These are phyloP conservation scores for Laterallus jamaicensis DNA, from an alignment of 2,113 vertebrate species.

Conservation along the genomic window DNA sequence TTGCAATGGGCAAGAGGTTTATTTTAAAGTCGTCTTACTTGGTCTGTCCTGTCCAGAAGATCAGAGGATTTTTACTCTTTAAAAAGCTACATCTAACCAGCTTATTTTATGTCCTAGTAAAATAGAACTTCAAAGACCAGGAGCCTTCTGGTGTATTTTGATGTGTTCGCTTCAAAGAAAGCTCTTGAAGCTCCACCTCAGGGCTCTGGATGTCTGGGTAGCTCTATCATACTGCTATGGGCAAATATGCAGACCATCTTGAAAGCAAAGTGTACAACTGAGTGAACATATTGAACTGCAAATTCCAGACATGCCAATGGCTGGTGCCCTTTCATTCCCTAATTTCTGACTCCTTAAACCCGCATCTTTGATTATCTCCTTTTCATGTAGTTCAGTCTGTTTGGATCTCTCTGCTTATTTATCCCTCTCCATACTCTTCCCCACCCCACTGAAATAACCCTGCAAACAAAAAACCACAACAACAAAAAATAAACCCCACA, in stretches of 20 bases:
- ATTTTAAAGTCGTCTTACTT: not conserved
- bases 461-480: not conserved
- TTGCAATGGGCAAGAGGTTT: not conserved
- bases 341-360: not conserved
- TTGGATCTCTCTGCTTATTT: not conserved
- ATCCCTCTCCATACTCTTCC: accelerated
- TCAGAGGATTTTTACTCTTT: not conserved
- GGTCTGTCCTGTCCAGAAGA: not conserved
- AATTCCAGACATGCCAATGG: not conserved
- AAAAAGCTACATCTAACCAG: not conserved
- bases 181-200: not conserved
- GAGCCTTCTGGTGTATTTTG: not conserved
- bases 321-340: not conserved
- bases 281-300: not conserved
- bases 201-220: not conserved
- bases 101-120: not conserved
- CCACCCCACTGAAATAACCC: not conserved
- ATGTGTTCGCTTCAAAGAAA: not conserved
- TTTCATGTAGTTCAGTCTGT: not conserved
- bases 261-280: not conserved
- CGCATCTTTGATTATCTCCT: not conserved
- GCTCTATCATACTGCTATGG: not conserved
- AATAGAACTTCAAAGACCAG: slow-evolving; percentile 15
- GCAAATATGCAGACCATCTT: not conserved
- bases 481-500: not conserved